Conservation (phyloP, 2,888 invertebrate species). For the Melanostoma mellinum region DNA sequence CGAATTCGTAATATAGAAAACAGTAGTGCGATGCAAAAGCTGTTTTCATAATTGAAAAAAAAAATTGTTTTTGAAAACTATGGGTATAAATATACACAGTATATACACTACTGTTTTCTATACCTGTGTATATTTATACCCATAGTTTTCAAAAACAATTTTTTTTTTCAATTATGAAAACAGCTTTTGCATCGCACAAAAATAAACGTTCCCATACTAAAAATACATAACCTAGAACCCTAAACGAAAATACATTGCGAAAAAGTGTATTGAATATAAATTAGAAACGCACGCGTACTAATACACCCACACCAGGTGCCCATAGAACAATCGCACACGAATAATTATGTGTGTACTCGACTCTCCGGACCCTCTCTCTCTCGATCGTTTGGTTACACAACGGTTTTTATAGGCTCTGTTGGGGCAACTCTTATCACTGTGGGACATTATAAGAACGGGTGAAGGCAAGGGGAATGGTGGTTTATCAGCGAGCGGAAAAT, state of each 20-base stretch:
- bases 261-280: slow-evolving; percentile 59
- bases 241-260: slow-evolving; percentile 54
- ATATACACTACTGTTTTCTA: too few species aligned
- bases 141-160: not conserved
- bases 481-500: slow-evolving; percentile 52
- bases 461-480: slow-evolving; percentile 10
- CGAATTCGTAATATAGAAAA: too few species aligned
- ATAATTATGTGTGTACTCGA: slow-evolving; percentile 9
- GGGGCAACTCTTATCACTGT: slow-evolving; percentile 54
- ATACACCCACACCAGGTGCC: slow-evolving; percentile 54
- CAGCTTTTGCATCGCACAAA: slow-evolving; percentile 57
- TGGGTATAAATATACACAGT: too few species aligned
- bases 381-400: slow-evolving; percentile 54
- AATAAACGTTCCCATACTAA: slow-evolving; percentile 51
- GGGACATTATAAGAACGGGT: slow-evolving; percentile 6
- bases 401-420: slow-evolving; percentile 6
- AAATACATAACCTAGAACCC: slow-evolving; percentile 72
- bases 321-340: slow-evolving; percentile 34
- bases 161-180: slow-evolving; percentile 9
- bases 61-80: too few species aligned
- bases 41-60: too few species aligned
- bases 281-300: slow-evolving; percentile 72
- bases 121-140: too few species aligned
- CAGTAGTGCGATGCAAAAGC: too few species aligned
- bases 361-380: not conserved